Conservation (phyloP, 2,113 vertebrate species). For the Lepisosteus oculatus region DNA sequence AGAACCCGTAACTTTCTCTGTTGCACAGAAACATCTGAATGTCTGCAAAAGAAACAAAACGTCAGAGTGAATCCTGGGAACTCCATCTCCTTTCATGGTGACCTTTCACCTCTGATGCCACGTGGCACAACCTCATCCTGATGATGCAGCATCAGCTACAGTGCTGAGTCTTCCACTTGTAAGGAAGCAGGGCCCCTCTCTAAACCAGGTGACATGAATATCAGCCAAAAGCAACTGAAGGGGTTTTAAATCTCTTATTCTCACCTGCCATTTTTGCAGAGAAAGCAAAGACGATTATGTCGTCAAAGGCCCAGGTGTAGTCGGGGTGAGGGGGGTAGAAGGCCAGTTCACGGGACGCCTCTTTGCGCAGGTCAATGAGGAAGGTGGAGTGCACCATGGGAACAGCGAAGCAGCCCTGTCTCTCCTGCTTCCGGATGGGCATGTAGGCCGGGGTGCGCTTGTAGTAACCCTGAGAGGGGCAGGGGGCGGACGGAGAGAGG, state of each 20-base stretch:
- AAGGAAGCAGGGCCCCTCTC: no score
- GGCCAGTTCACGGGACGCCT: constrained; percentile 67
- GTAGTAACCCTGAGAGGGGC: constrained; percentile 78
- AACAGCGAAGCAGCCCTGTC: constrained; percentile 82
- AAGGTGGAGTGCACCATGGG: constrained; percentile 96
- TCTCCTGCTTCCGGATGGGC: constrained; percentile 77
- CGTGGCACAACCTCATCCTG: no score
- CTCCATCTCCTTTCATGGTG: no score
- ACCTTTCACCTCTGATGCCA: no score
- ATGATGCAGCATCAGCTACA: no score
- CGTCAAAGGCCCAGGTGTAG: constrained; percentile 88
- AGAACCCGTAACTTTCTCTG: constrained; percentile 74
- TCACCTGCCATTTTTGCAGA: constrained; percentile 84
- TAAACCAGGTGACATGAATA: no score
- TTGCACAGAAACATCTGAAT: constrained; percentile 90
- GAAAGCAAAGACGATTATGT: constrained; percentile 90
- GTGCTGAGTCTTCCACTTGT: no score
- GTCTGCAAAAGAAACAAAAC: constrained; percentile 51
- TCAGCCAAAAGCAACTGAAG: no score
- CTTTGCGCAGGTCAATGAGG: constrained; percentile 83
- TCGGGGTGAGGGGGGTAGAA: constrained; percentile 84
- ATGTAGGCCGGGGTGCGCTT: constrained; percentile 85
- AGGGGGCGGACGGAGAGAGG: neutral
- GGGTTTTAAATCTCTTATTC: neutral
- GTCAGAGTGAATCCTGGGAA: neutral